A percentile compares a stretch with the other conserved stretches of the same genome.
These are phyloP conservation scores for Catagonus wagneri DNA, from an alignment of 2,113 vertebrate genomes.

Conservation along the genomic window DNA sequence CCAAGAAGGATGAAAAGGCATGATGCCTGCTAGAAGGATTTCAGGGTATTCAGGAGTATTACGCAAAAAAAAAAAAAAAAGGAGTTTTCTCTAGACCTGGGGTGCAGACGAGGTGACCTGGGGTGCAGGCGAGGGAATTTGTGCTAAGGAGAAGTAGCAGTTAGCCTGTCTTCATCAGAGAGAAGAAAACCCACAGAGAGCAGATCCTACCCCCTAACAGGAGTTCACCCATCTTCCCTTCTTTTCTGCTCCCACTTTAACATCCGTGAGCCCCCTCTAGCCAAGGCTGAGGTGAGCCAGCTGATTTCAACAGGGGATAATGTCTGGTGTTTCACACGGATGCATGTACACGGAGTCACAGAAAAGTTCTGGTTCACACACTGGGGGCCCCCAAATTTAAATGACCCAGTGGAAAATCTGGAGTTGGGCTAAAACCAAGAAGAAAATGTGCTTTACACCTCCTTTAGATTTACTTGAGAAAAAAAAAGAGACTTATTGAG, in stretches of 20 bases:
- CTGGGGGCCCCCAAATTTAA: not conserved
- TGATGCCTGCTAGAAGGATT: accelerated
- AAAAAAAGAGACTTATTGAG: not conserved
- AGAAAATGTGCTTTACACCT: not conserved
- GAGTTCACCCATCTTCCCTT: not conserved
- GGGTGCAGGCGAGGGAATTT: not conserved
- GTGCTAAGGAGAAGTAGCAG: not conserved
- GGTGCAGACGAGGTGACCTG: not conserved
- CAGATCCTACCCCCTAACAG: not conserved
- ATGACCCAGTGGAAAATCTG: not conserved
- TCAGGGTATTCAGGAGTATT: not conserved
- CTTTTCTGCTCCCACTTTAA: not conserved
- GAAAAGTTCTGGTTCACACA: not conserved
- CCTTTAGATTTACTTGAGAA: not conserved
- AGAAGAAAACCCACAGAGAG: not conserved
- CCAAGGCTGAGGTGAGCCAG: not conserved
- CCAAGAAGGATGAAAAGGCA: not conserved
- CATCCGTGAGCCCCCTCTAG: not conserved
- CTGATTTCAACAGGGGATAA: not conserved
- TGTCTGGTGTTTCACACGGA: not conserved
- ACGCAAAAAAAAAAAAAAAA: not conserved
- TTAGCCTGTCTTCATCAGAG: not conserved
- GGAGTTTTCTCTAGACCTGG: not conserved
- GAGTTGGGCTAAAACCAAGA: not conserved
- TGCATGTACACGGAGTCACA: not conserved